Conservation (phyloP, 2,113 vertebrate genomes). For the Mobula birostris region DNA sequence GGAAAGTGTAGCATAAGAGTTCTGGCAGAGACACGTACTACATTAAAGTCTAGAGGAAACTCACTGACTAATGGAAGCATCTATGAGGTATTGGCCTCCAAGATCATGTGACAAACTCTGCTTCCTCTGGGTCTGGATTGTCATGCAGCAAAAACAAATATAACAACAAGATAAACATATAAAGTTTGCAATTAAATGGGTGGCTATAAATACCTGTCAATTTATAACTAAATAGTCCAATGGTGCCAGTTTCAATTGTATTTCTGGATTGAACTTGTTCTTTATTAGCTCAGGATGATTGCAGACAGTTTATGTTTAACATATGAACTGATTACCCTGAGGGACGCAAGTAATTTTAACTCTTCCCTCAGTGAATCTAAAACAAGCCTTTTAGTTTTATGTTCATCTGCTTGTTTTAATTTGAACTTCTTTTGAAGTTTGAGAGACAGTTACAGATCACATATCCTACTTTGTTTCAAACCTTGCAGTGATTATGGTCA, state of each 20-base stretch:
- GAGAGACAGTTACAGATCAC: not conserved
- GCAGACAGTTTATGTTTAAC: conserved; percentile 29
- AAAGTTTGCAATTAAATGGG: conserved; percentile 26
- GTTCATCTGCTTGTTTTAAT: not conserved
- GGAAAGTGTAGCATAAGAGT: not conserved
- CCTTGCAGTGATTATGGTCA: too few relatives aligned
- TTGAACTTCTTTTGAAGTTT: not conserved
- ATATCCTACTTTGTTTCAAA: too few relatives aligned
- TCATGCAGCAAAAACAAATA: conserved; percentile 23
- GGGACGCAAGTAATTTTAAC: not conserved
- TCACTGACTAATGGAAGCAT: not conserved
- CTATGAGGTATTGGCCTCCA: not conserved
- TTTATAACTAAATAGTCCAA: conserved; percentile 26
- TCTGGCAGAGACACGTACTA: not conserved
- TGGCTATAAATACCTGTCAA: conserved; percentile 35
- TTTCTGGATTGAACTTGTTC: conserved; percentile 29
- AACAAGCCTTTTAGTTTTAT: not conserved
- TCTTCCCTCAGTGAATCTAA: not conserved
- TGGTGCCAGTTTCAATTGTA: conserved; percentile 21
- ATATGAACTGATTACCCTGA: conserved; percentile 30
- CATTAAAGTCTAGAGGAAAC: not conserved
- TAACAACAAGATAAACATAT: conserved; percentile 19
- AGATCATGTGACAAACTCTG: conserved; percentile 15
- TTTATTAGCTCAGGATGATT: conserved; percentile 32
- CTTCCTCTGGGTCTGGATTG: conserved; percentile 8